phyloP scores from a whole-genome alignment of 2,113 vertebrate genomes.

The Catharus bicknelli region DNA sequence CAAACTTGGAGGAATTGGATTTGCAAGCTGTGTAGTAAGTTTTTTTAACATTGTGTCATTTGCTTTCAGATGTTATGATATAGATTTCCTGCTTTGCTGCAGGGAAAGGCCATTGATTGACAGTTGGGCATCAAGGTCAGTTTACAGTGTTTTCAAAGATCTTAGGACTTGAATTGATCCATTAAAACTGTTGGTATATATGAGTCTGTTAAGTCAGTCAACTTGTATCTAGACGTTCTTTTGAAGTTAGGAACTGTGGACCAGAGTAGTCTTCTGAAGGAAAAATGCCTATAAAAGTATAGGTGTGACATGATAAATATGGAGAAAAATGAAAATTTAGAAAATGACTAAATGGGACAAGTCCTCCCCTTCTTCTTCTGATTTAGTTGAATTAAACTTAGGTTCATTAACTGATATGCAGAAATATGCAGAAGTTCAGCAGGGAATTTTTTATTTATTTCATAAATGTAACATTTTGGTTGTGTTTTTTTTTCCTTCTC shows the following conservation, averaged over 20 bases:
- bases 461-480: background rate
- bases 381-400: background rate
- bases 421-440: background rate
- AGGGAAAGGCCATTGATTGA: background rate
- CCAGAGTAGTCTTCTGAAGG: background rate
- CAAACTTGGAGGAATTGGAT: conserved; percentile 94
- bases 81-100: background rate
- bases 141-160: background rate
- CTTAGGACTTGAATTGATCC: background rate
- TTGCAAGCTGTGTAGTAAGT: conserved; percentile 95
- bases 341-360: background rate
- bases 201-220: background rate
- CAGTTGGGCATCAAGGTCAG: background rate
- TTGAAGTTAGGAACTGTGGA: background rate
- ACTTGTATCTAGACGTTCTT: background rate
- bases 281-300: background rate
- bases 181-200: background rate
- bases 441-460: background rate
- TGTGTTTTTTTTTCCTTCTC: background rate
- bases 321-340: background rate
- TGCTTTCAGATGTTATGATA: background rate
- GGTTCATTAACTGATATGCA: background rate
- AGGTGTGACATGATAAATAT: background rate
- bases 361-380: background rate
- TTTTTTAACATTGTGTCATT: background rate